Evolutionary conservation across 92 coral and sea anemone genomes (phyloP).

Genomic region (Umimayanthus chanpuru): DNA sequence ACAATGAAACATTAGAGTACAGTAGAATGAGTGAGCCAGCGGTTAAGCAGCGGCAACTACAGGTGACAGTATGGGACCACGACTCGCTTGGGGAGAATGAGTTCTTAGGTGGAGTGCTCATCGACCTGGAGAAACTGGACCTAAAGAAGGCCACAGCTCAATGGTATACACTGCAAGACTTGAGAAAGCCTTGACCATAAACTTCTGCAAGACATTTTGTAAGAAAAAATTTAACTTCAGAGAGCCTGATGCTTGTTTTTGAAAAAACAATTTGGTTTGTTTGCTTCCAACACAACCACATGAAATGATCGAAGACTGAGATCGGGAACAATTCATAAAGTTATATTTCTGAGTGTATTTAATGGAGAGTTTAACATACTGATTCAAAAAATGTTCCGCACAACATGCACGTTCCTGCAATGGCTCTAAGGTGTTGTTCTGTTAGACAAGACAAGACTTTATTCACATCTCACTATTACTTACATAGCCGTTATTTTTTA

Average conservation of each 20-base stretch:
- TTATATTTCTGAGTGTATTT: too few species aligned
- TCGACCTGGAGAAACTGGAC: conserved; percentile 78
- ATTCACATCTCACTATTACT: too few species aligned
- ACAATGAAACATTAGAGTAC: conserved; percentile 91
- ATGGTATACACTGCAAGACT: conserved; percentile 85
- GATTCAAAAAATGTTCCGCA: too few species aligned
- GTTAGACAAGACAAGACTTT: too few species aligned
- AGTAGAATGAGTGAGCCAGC: conserved; percentile 64
- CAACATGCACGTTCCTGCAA: too few species aligned
- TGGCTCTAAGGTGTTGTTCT: too few species aligned
- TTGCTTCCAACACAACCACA: background rate
- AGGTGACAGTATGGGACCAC: conserved; percentile 96
- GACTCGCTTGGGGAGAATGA: conserved; percentile 94
- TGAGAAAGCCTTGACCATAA: conserved; percentile 51
- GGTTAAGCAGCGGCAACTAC: conserved; percentile 72
- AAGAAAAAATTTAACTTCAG: background rate
- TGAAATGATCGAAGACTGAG: background rate
- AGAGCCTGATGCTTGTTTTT: background rate
- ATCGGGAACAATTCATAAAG: background rate
- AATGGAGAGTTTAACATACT: too few species aligned
- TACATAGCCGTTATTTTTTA: too few species aligned
- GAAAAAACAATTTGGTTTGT: too few species aligned
- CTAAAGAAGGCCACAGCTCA: conserved; percentile 61
- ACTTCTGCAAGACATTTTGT: background rate
- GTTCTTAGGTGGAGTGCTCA: conserved; percentile 91